Percentiles rank a stretch among this genome's conserved stretches.
phyloP scores from a whole-genome alignment of 1,140 invertebrate genomes.

The Leucophenga varia region DNA sequence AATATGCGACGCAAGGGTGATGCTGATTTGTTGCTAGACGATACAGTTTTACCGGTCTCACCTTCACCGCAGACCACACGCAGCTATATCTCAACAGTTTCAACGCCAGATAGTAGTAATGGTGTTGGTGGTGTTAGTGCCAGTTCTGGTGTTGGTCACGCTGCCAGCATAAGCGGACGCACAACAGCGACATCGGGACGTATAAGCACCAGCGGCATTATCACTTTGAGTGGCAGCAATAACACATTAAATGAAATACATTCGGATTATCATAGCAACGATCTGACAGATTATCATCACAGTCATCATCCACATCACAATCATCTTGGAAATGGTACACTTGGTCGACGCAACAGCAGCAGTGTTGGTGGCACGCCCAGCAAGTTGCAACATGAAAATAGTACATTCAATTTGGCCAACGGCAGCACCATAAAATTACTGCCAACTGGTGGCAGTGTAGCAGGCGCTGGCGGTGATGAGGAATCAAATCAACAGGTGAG shows the following conservation, averaged over 20 bases:
- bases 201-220: slow-evolving; percentile 48
- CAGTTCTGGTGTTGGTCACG: not conserved
- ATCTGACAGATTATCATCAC: slow-evolving; percentile 23
- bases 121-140: too few relatives aligned
- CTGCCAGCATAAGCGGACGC: slow-evolving; percentile 19
- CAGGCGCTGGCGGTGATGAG: slow-evolving; percentile 33
- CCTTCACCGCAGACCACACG: slow-evolving; percentile 49
- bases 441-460: slow-evolving; percentile 21
- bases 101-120: slow-evolving; percentile 3
- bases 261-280: slow-evolving; percentile 28
- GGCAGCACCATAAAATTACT: slow-evolving; percentile 48
- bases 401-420: slow-evolving; percentile 35
- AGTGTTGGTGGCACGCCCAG: slow-evolving; percentile 8
- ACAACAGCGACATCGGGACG: slow-evolving; percentile 50
- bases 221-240: slow-evolving; percentile 49
- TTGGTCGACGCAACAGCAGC: too few relatives aligned
- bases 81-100: slow-evolving; percentile 50
- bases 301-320: not conserved
- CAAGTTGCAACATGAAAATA: slow-evolving; percentile 36
- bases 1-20: slow-evolving; percentile 46
- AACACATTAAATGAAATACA: slow-evolving; percentile 47
- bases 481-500: slow-evolving; percentile 52
- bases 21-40: slow-evolving; percentile 5
- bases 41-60: slow-evolving; percentile 22
- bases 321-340: not conserved